These are phyloP conservation scores for Taphrorychus bicolor DNA, from an alignment of 2,888 invertebrate species.

Conservation along the genomic window DNA sequence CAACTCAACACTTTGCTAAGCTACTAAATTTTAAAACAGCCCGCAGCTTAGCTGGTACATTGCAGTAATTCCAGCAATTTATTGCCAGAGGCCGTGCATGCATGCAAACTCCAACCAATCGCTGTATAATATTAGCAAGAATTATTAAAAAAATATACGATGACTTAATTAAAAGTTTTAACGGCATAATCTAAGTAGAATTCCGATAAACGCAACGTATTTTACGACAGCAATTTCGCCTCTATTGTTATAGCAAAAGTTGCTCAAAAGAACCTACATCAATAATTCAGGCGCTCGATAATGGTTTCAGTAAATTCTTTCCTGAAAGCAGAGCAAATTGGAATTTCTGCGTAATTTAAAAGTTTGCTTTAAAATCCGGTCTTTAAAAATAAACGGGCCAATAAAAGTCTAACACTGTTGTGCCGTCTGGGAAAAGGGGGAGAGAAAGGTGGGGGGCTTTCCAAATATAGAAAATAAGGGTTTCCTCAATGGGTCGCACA, in stretches of 20 bases:
- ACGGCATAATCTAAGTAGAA: background rate
- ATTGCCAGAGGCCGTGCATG: background rate
- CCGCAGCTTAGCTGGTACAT: background rate
- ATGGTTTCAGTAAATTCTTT: constrained; percentile 3
- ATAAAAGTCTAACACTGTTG: background rate
- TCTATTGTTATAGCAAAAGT: background rate
- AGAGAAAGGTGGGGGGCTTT: background rate
- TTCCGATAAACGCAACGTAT: background rate
- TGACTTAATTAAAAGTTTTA: constrained; percentile 2
- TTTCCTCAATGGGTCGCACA: background rate
- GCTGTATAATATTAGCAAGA: background rate
- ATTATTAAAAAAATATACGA: background rate
- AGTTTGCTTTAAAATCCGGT: constrained; percentile 2
- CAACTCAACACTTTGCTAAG: constrained; percentile 13
- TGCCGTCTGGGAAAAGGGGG: background rate
- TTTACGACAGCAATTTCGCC: background rate
- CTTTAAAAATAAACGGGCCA: constrained; percentile 2
- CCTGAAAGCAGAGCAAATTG: constrained; percentile 2
- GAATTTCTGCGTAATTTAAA: constrained; percentile 1
- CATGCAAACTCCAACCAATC: too few species aligned
- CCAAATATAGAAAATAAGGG: background rate
- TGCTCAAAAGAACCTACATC: background rate
- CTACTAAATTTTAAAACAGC: constrained; percentile 11
- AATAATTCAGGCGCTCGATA: background rate
- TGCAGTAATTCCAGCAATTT: constrained; percentile 1